These are phyloP conservation scores for Kuschelorhynchus macadamiae DNA, from an alignment of 2,888 invertebrate species.

Conservation along the genomic window DNA sequence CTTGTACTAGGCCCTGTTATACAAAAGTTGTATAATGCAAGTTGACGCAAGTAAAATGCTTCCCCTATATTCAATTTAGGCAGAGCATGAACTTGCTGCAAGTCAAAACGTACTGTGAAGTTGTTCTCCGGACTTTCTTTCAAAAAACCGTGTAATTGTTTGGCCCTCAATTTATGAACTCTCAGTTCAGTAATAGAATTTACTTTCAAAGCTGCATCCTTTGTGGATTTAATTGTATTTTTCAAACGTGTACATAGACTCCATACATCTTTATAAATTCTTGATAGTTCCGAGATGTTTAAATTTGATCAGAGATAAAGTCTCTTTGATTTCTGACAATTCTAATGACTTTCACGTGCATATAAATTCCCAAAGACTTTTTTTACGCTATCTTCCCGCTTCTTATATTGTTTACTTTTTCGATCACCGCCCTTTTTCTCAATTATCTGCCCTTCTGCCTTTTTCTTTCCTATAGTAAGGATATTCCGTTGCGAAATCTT, in stretches of 20 bases:
- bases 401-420: neutral
- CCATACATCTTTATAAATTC: constrained; percentile 1
- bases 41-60: too few relatives aligned
- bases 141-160: neutral
- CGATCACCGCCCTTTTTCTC: neutral
- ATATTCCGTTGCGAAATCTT: neutral
- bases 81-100: too few relatives aligned
- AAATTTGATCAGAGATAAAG: constrained; percentile 2
- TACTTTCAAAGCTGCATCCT: too few relatives aligned
- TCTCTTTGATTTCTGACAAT: constrained; percentile 3
- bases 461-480: neutral
- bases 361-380: neutral
- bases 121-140: constrained; percentile 1
- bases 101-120: too few relatives aligned
- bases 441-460: too few relatives aligned
- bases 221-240: too few relatives aligned
- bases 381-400: neutral
- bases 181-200: too few relatives aligned
- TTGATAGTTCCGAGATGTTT: constrained; percentile 1
- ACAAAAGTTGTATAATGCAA: too few relatives aligned
- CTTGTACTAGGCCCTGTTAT: too few relatives aligned
- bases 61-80: too few relatives aligned
- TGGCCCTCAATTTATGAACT: too few relatives aligned
- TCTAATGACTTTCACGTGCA: constrained; percentile 5
- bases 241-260: too few relatives aligned